Evolutionary conservation across 2,797 vertebrate genomes (phyloP).

Genomic region (Acomys russatus): DNA sequence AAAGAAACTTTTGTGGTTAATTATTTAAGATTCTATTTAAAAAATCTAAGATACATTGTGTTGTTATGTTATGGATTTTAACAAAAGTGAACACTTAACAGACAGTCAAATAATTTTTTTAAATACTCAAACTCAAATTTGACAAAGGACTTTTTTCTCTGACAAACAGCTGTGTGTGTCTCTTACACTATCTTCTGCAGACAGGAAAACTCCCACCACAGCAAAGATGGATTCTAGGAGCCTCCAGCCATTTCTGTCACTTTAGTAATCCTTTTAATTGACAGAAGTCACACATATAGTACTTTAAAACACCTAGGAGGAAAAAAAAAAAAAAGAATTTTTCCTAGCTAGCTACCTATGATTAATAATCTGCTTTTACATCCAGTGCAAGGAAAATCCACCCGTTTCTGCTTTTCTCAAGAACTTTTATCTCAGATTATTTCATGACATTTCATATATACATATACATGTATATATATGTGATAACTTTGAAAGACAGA

Average conservation of each 20-base stretch:
- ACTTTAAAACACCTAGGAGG: constrained; percentile 33
- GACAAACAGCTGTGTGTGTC: neutral
- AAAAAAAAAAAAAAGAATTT: neutral
- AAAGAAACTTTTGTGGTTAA: neutral
- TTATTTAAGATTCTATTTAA: neutral
- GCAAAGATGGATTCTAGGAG: neutral
- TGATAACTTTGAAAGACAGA: neutral
- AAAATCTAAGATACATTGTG: neutral
- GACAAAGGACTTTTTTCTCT: neutral
- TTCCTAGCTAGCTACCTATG: neutral
- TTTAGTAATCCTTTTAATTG: neutral
- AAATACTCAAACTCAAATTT: constrained; percentile 18
- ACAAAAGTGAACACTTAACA: constrained; percentile 25
- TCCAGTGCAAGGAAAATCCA: constrained; percentile 22
- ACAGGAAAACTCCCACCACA: neutral
- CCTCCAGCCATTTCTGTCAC: neutral
- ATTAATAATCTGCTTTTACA: constrained; percentile 12
- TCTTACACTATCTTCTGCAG: neutral
- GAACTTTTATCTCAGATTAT: neutral
- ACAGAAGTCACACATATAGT: neutral
- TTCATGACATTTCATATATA: neutral
- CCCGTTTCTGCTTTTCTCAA: constrained; percentile 36
- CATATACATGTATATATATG: neutral
- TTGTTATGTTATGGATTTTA: neutral
- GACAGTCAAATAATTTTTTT: neutral